Percentiles rank a stretch among this genome's conserved stretches.
Conservation (phyloP, 2,888 invertebrate species). For the Capitulum mitella region DNA sequence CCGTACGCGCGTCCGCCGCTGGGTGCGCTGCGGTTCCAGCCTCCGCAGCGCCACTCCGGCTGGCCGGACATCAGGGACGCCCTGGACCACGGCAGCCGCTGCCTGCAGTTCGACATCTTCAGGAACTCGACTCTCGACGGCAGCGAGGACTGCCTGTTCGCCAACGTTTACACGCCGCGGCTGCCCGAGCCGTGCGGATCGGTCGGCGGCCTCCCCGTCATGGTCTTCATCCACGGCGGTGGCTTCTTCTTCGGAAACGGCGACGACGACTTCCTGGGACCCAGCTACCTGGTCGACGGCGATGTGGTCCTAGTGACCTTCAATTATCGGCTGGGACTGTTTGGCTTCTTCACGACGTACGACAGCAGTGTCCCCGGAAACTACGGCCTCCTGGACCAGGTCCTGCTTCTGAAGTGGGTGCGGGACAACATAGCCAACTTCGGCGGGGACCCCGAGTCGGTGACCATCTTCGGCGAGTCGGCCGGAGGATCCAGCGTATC, state of each 20-base stretch:
- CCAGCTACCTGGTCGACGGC: slow-evolving; percentile 31
- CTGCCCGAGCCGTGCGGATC: slow-evolving; percentile 21
- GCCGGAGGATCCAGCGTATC: slow-evolving; percentile 26
- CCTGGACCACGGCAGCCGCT: slow-evolving; percentile 71
- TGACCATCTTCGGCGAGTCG: slow-evolving; percentile 29
- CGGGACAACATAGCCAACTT: slow-evolving; percentile 24
- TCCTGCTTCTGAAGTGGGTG: slow-evolving; percentile 26
- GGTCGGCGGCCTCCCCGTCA: slow-evolving; percentile 24
- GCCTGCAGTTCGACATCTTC: slow-evolving; percentile 80
- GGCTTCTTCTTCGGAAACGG: slow-evolving; percentile 35
- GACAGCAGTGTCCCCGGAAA: slow-evolving; percentile 27
- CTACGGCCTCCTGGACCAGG: slow-evolving; percentile 28
- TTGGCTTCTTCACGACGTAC: slow-evolving; percentile 30
- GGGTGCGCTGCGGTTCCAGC: slow-evolving; percentile 47
- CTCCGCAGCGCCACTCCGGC: background rate
- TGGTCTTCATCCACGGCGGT: slow-evolving; percentile 39
- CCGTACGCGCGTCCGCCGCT: slow-evolving; percentile 89
- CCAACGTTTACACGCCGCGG: slow-evolving; percentile 86
- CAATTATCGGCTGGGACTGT: slow-evolving; percentile 35
- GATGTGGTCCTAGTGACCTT: slow-evolving; percentile 35
- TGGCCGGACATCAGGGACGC: slow-evolving; percentile 64
- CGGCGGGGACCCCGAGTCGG: slow-evolving; percentile 26
- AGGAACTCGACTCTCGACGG: slow-evolving; percentile 66
- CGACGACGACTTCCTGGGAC: slow-evolving; percentile 28
- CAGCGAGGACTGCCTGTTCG: slow-evolving; percentile 90